Base-by-base conservation (phyloP, 2,113 vertebrate genomes). In the Mesocricetus auratus region DNA sequence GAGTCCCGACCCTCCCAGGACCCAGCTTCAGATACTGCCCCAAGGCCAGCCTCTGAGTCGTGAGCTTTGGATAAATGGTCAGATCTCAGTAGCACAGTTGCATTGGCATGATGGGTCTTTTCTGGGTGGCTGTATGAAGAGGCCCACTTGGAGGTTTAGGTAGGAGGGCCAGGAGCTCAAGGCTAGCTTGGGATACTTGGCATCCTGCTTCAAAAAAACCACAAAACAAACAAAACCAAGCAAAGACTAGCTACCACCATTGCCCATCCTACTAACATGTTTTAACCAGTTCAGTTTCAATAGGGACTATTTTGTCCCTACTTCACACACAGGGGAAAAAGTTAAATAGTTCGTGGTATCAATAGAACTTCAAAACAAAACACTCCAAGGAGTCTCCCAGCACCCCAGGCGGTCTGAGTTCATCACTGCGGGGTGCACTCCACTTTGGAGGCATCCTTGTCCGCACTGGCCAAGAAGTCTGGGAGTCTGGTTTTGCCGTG, bases 41-140 rank as follows among this genome's bases (percentile, higher is more conserved):
- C 3, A 7, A 64, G 85, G 45, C 22, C n/a, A 71, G 56, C 47
- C 56, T 92, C 8, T 2, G 12, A 69, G 33, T 50, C 3, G 0
- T 0, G 26, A 45, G 9, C 31, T 45, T 6, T 45, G 7, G 56
- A 29, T 45, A 15, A 45, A 11, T 19, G 13, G 4, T 8, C 60
- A n/a, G 50, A 68, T 69, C 4, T 31, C 31, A 13, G 16, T 42
- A 58, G 69, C 31, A 36, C 15, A 16, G 33, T 50, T 50, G 21
- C 21, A 87, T 2, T 2, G 1, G 11, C 3, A 0, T 13, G n/a
- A 31, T 4, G 31, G 21, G n/a, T 42, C 15, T n/a, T 83, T 24
- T 42, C n/a, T 64, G 29, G 24, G 24, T 45, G 26, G 8, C 39
- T 45, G 0, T 58, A n/a, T 64, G 81, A 85, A 45, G 15, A 62